Evolutionary conservation across 2,113 vertebrate species (phyloP).

Genomic region (Ochotona princeps): DNA sequence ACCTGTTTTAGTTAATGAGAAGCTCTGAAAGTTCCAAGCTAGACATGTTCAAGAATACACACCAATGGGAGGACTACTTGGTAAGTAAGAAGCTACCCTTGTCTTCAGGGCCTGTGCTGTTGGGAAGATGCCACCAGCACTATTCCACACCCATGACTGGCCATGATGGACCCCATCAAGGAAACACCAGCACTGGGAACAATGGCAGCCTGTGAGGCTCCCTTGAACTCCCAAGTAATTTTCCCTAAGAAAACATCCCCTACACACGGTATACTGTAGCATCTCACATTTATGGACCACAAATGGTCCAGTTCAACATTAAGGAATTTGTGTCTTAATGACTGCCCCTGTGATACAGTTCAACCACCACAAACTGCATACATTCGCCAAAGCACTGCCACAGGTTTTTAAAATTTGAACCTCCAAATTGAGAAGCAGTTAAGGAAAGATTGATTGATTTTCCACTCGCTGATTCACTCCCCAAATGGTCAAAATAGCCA

Average conservation of each 20-base stretch:
- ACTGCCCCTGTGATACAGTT: neutral
- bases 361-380: neutral
- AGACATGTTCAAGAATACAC: neutral
- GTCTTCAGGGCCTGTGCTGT: neutral
- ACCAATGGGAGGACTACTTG: slow-evolving; percentile 2
- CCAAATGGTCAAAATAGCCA: too few relatives aligned
- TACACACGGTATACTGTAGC: neutral
- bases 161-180: neutral
- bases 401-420: neutral
- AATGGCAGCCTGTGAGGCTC: neutral
- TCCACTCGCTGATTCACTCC: too few relatives aligned
- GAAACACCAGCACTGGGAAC: neutral
- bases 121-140: neutral
- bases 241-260: neutral
- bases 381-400: neutral
- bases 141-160: neutral
- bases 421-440: neutral
- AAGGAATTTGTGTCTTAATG: slow-evolving; percentile 4
- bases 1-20: slow-evolving; percentile 28
- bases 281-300: neutral
- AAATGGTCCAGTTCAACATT: neutral
- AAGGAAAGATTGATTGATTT: too few relatives aligned
- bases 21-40: slow-evolving; percentile 1
- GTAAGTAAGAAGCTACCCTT: slow-evolving; percentile 12
- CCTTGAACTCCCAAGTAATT: neutral